Evolutionary conservation across 2,888 invertebrate genomes (phyloP), one percentile per base, ranked within the genome.

Genomic region (Sesia bembeciformis): DNA sequence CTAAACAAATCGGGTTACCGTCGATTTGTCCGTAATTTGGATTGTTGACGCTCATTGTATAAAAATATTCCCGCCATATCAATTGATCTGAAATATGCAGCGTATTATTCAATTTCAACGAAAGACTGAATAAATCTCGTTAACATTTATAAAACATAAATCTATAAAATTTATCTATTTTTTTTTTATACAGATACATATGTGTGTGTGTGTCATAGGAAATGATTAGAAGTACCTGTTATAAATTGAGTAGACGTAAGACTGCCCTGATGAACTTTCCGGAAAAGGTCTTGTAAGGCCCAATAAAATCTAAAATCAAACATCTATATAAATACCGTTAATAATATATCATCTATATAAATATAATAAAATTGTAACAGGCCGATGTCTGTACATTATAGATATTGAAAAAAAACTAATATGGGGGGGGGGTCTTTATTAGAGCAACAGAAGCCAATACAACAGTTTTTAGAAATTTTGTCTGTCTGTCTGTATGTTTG

Each of bases 21-120:
- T 89, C 85, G 92, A 94, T 94, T 67, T 92, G 91, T 3, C 91
- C 93, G 68, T 93, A 94, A 62, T 92, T 84, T 0, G 91, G 91
- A 74, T 94, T 94, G 68, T 93, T 92, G 8, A 93, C 92, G 43
- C 94, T 93, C 94, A 94, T 94, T 41, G 94, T 93, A 77, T 95
- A 94, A 78, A 94, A 94, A 65, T 94, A 94, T 68, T 94, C 94
- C 40, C 94, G 90, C 94, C 94, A 94, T 46, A 94, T 92, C 41
- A 94, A 75, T 68, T 94, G 94, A 0, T 93, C 93, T 66, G 88
- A 75, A 50, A 85, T 84, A 41, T 46, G 8, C 7, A 46, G n/a
- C 46, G 8, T 42, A 7, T 42, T 42, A 42, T 43, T 8, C 43
- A 4, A 43, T 43, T 43, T 43, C 43, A 5, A 6, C 7, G 41